Percentiles rank a stretch among this genome's conserved stretches.
These are phyloP conservation scores for Homalodisca vitripennis DNA, from an alignment of 1,140 invertebrate species.

Conservation along the genomic window DNA sequence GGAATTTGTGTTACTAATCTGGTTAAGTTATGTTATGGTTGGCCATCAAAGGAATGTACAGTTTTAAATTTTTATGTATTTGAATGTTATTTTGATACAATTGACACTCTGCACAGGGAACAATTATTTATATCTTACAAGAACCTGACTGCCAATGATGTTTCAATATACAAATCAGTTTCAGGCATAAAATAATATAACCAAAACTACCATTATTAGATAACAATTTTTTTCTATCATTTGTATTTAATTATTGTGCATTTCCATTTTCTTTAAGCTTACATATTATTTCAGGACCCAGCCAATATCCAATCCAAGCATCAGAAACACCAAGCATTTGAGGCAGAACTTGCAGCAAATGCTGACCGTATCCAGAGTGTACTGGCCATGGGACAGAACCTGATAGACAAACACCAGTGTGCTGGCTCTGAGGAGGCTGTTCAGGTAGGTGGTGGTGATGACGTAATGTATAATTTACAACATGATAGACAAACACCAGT, in stretches of 20 bases:
- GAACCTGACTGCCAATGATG: too few relatives aligned
- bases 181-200: background rate
- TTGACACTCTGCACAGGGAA: too few relatives aligned
- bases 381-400: conserved; percentile 92
- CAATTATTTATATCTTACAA: too few relatives aligned
- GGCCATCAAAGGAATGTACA: too few relatives aligned
- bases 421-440: conserved; percentile 91
- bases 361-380: conserved; percentile 96
- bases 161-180: too few relatives aligned
- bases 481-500: conserved; percentile 89
- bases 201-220: too few relatives aligned
- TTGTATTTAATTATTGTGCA: conserved; percentile 35
- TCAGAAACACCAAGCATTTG: conserved; percentile 99
- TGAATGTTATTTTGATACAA: too few relatives aligned
- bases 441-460: conserved; percentile 65
- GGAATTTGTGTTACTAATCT: too few relatives aligned
- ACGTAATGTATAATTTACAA: too few relatives aligned
- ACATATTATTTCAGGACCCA: conserved; percentile 60
- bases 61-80: too few relatives aligned
- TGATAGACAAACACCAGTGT: conserved; percentile 92
- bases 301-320: conserved; percentile 95
- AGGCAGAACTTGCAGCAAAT: conserved; percentile 97
- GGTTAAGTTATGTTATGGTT: too few relatives aligned
- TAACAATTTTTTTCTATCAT: background rate
- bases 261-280: too few relatives aligned